Base-by-base conservation (phyloP, 2,797 vertebrate species). In the Myripristis murdjan region DNA sequence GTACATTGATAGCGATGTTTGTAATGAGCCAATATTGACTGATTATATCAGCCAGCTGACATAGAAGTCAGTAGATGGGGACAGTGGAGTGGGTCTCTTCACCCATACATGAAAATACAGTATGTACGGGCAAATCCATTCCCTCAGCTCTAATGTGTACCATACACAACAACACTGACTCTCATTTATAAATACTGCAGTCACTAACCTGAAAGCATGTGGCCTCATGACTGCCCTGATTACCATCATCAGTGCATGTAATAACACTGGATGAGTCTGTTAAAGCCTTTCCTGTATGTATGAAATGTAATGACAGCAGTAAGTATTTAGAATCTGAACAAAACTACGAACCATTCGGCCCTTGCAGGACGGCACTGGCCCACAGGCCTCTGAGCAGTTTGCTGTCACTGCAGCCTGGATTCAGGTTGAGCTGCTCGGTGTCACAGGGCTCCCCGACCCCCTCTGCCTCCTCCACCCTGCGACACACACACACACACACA, bases 401-500 rank as follows among this genome's bases (percentile, higher is more conserved):
- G 91, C 97, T 98, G 89, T 96, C 91, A 52, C 92, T 90, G 71
- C 97, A 97, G 63, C 70, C 85, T 33, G 90, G 81, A 47, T 95
- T 96, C 84, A 99, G 90, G 89, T 94, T 97, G 91, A 99, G 94
- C 91, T 97, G 95, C n/a, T 89, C 91, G 0, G 97, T 97, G 76
- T 98, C 97, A 82, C 95, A 93, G 1, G 97, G 97, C 76, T 96
- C 94, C 31, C 97, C 93, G 58, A 98, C 95, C 11, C 97, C 97
- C 43, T 98, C 97, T 0, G 96, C 95, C 83, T 95, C 92, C 90
- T 99, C 97, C 0, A 95, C 90, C 90, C 97, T 99, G 87, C 79
- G 14, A 39, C 23, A 77, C 35, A 69, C 39, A 73, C 20, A 73
- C 28, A 66, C 9, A 57, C 14, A 61, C 43, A 70, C 55, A 62